phyloP scores from a whole-genome alignment of 2,797 vertebrate genomes.

The Smutsia gigantea region DNA sequence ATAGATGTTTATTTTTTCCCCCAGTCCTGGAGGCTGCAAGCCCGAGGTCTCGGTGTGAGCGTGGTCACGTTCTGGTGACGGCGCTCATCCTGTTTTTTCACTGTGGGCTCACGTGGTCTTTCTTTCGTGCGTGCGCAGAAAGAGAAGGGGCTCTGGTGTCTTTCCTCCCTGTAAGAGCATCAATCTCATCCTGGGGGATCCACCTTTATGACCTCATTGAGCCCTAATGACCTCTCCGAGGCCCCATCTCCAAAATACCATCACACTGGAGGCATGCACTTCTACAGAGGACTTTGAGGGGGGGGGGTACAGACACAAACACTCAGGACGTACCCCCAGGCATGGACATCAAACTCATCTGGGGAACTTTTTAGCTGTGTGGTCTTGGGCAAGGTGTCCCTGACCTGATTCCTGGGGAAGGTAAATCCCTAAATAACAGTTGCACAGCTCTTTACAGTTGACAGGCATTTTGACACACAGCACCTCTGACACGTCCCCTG shows the following conservation, averaged over 20 bases:
- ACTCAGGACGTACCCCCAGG: background rate
- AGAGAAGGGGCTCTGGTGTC: rapidly evolving
- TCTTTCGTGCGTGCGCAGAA: rapidly evolving
- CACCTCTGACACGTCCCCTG: background rate
- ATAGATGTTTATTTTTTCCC: background rate
- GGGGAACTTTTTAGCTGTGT: background rate
- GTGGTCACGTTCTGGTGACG: rapidly evolving
- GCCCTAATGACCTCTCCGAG: background rate
- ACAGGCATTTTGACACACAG: background rate
- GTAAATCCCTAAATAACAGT: background rate
- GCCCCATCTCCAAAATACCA: background rate
- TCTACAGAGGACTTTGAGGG: no score
- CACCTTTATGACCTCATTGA: background rate
- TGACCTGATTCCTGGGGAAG: background rate
- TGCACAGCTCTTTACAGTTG: background rate
- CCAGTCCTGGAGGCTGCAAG: background rate
- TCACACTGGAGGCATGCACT: no score
- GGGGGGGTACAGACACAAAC: background rate
- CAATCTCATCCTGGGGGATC: background rate
- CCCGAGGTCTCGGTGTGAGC: background rate
- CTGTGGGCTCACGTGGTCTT: background rate
- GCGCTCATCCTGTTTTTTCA: background rate
- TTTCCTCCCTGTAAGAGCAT: background rate
- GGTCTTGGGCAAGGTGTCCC: background rate
- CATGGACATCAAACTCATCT: no score